A percentile compares a stretch with the other conserved stretches of the same genome.
phyloP scores from a whole-genome alignment of 2,113 vertebrate species.

The Zapornia atra region DNA sequence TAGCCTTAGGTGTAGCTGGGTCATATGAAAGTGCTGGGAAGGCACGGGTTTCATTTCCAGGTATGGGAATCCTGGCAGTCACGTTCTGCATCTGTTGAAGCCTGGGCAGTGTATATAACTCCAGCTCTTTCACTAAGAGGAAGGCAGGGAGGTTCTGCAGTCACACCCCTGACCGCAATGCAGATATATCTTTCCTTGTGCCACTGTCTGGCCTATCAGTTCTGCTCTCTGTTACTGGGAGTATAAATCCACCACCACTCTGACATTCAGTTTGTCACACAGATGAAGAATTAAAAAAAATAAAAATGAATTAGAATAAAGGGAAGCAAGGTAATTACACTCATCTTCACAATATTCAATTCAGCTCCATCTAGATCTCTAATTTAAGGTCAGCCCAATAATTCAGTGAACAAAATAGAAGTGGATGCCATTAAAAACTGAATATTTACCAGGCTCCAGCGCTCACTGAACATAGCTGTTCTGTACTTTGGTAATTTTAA shows the following conservation, averaged over 20 bases:
- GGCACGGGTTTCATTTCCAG: background rate
- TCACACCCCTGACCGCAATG: background rate
- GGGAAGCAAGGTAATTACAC: conserved; percentile 40
- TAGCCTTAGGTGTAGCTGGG: background rate
- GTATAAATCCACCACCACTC: background rate
- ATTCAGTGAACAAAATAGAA: conserved; percentile 61
- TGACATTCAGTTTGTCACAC: conserved; percentile 17
- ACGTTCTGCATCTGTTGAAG: background rate
- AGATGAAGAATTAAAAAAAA: conserved; percentile 40
- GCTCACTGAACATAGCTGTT: conserved; percentile 4
- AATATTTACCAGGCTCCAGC: conserved; percentile 51
- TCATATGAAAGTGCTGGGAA: background rate
- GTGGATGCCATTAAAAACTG: conserved; percentile 54
- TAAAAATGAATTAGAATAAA: conserved; percentile 42
- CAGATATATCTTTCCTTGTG: background rate
- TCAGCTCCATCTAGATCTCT: conserved; percentile 58
- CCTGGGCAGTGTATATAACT: background rate
- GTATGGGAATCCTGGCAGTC: background rate
- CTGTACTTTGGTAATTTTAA: background rate
- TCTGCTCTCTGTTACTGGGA: background rate
- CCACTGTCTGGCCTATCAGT: background rate
- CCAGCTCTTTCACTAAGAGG: background rate
- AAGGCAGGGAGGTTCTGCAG: background rate
- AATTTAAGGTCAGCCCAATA: conserved; percentile 65
- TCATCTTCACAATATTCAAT: conserved; percentile 53